Evolutionary conservation across 2,797 vertebrate species (phyloP), one percentile per base, ranked within the genome.

Genomic region (Rhinatrema bivittatum): DNA sequence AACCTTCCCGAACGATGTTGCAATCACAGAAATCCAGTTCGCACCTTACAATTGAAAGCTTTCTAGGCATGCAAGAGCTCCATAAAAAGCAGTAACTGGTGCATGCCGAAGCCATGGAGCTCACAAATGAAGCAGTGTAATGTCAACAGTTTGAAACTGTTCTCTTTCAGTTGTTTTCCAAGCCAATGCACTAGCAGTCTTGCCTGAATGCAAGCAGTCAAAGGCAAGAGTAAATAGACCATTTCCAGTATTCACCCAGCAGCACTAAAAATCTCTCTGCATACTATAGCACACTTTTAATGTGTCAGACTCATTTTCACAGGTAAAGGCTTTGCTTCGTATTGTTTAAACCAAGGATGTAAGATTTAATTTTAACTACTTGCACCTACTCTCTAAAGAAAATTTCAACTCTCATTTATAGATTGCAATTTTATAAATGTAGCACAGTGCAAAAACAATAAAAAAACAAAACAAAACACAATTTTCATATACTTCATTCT

Each of bases 291-390:
- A 70, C 69, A 70, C 75, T 74, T 82, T 81, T 77, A 84, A 84
- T 67, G 72, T 76, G 81, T 82, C 82, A 86, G 79, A 72, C 85
- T 87, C 72, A 67, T 84, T 82, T 85, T 81, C 77, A 77, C 66
- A 63, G 73, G 61, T 70, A 74, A 81, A 81, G 65, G 71, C 42
- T 32, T n/a, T n/a, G n/a, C 45, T 69, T 59, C 66, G 58, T 56
- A 68, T 49, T 50, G 34, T 47, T 67, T 31, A 42, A 43, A 51
- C 53, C 60, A 67, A 72, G 73, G 79, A 66, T 57, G 68, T 72
- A 62, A 69, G 30, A 60, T 62, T 78, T n/a, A 74, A 72, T 68
- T 75, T 67, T 56, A 73, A 52, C 57, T 67, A 62, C 55, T 59
- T 65, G 65, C 63, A 54, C 41, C 34, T 59, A 70, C 27, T 44